A percentile compares a stretch with the other conserved stretches of the same genome.
These are phyloP conservation scores for Pseudomyrmex concolor DNA, from an alignment of 1,140 invertebrate genomes.

Conservation along the genomic window DNA sequence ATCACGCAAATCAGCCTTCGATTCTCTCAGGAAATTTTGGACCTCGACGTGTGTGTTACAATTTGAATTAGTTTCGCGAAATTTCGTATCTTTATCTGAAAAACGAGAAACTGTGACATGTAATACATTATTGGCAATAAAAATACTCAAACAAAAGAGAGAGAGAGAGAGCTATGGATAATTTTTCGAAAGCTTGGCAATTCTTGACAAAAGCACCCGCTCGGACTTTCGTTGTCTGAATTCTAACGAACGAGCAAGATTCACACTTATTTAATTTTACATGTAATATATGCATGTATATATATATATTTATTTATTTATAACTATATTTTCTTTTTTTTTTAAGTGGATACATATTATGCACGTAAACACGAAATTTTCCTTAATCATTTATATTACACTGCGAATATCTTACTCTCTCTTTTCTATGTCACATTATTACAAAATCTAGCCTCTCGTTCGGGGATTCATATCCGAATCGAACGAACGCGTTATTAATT, in stretches of 20 bases:
- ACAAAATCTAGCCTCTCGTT: slow-evolving; percentile 74
- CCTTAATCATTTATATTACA: slow-evolving; percentile 62
- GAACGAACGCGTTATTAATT: slow-evolving; percentile 45
- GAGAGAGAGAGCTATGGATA: not conserved
- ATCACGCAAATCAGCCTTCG: not conserved
- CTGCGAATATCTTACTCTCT: slow-evolving; percentile 3
- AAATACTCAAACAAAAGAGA: too few species aligned
- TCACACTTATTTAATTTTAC: slow-evolving; percentile 51
- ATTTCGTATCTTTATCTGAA: not conserved
- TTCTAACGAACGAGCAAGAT: slow-evolving; percentile 66
- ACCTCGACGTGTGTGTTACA: not conserved
- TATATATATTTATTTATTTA: not conserved
- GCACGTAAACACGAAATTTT: slow-evolving; percentile 19
- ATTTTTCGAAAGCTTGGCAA: slow-evolving; percentile 13
- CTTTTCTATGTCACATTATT: slow-evolving; percentile 52
- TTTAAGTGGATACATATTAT: slow-evolving; percentile 28
- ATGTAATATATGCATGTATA: slow-evolving; percentile 44
- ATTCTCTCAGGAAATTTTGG: not conserved
- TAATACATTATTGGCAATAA: too few species aligned
- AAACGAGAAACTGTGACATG: not conserved
- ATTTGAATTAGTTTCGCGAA: not conserved
- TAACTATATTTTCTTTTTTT: slow-evolving; percentile 18
- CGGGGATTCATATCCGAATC: slow-evolving; percentile 16
- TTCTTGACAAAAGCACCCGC: slow-evolving; percentile 22
- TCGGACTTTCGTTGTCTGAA: slow-evolving; percentile 65